Evolutionary conservation across 2,888 invertebrate species (phyloP).

Genomic region (Oscheius myriophilus): DNA sequence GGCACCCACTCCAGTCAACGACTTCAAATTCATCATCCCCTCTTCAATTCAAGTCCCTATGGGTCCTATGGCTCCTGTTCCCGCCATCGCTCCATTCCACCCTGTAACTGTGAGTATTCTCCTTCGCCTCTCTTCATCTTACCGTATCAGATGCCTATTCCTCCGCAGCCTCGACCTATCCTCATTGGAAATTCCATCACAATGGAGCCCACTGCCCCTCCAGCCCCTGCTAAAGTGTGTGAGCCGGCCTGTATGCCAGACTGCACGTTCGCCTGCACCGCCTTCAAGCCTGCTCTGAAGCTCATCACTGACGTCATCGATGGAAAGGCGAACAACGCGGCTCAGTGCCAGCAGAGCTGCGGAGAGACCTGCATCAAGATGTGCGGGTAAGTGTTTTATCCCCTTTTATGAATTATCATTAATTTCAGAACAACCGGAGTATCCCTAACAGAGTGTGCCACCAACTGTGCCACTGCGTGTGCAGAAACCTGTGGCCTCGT

Average conservation of each 20-base stretch:
- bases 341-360: constrained; percentile 29
- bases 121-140: not conserved
- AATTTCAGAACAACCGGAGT: constrained; percentile 41
- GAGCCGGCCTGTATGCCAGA: constrained; percentile 26
- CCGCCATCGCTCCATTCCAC: not conserved
- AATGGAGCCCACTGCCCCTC: not conserved
- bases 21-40: constrained; percentile 49
- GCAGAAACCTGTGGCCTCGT: constrained; percentile 49
- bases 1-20: constrained; percentile 18
- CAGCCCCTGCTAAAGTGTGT: constrained; percentile 4
- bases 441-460: constrained; percentile 39
- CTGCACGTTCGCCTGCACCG: constrained; percentile 28
- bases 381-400: constrained; percentile 14
- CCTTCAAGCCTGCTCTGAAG: constrained; percentile 30
- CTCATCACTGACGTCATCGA: constrained; percentile 25
- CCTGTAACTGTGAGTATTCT: not conserved
- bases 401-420: not conserved
- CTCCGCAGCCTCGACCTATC: constrained; percentile 5
- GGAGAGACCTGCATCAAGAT: constrained; percentile 30
- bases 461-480: constrained; percentile 47
- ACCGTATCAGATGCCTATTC: not conserved
- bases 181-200: constrained; percentile 12
- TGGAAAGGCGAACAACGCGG: constrained; percentile 15
- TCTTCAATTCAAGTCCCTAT: constrained; percentile 25
- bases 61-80: not conserved